A percentile compares a stretch with the other conserved stretches of the same genome.
Evolutionary conservation across 2,888 invertebrate genomes (phyloP).

Genomic region (Gerris lacustris): DNA sequence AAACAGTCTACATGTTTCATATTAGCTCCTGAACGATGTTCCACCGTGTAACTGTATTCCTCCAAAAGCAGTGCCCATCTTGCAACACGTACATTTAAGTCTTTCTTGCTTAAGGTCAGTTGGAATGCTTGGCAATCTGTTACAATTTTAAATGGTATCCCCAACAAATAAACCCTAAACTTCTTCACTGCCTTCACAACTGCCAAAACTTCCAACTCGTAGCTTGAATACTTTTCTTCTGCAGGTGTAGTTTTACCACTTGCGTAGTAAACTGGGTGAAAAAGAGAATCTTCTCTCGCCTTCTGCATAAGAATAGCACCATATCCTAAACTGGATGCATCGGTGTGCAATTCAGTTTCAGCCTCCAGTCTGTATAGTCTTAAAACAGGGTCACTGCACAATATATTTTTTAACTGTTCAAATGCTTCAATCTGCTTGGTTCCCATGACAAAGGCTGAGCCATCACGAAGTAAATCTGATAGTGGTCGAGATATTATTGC

Average conservation of each 20-base stretch:
- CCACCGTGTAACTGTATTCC: constrained; percentile 29
- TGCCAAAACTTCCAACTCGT: background rate
- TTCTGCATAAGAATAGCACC: constrained; percentile 6
- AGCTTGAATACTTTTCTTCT: constrained; percentile 8
- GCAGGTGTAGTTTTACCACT: background rate
- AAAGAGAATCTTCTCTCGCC: background rate
- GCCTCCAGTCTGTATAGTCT: constrained; percentile 29
- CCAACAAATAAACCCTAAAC: constrained; percentile 9
- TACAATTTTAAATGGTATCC: constrained; percentile 6
- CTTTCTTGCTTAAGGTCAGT: constrained; percentile 29
- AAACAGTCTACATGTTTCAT: constrained; percentile 32
- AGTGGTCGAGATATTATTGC: background rate
- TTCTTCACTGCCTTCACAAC: background rate
- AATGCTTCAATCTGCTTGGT: constrained; percentile 28
- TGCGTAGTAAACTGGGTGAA: constrained; percentile 11
- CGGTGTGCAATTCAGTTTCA: constrained; percentile 26
- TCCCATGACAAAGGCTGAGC: too few relatives aligned
- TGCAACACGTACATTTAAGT: constrained; percentile 32
- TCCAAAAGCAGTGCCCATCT: constrained; percentile 32
- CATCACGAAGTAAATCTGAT: background rate
- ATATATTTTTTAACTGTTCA: constrained; percentile 25
- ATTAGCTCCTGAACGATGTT: constrained; percentile 27
- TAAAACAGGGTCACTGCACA: constrained; percentile 24
- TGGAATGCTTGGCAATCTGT: constrained; percentile 9
- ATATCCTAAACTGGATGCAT: constrained; percentile 8